Percentiles rank a stretch among this genome's conserved stretches.
These are phyloP conservation scores for Phenganax stokvisi DNA, from an alignment of 92 coral and sea anemone species.

Conservation along the genomic window DNA sequence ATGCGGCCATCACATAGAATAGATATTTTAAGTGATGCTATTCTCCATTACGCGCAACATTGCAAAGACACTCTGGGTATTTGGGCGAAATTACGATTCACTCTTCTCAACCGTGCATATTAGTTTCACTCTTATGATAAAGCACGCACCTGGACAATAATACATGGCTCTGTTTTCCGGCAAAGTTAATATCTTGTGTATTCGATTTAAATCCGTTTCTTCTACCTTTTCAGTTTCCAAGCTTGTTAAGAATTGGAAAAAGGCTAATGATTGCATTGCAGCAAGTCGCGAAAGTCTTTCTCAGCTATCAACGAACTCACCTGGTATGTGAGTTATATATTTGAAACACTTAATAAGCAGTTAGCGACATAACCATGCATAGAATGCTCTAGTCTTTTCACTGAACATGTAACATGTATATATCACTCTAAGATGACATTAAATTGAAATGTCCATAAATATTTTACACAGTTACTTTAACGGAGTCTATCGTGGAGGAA, in stretches of 20 bases:
- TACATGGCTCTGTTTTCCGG: not conserved
- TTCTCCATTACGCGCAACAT: not conserved
- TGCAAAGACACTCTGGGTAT: too few species aligned
- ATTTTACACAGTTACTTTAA: not conserved
- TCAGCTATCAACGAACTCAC: not conserved
- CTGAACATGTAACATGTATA: too few species aligned
- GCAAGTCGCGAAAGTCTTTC: not conserved
- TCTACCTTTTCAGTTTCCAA: not conserved
- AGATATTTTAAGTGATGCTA: not conserved
- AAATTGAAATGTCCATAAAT: too few species aligned
- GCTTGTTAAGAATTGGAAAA: slow-evolving; percentile 4
- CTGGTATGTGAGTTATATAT: too few species aligned
- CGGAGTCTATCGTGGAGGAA: not conserved
- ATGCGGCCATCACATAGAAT: slow-evolving; percentile 3
- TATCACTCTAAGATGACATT: too few species aligned
- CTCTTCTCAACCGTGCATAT: too few species aligned
- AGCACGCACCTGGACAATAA: not conserved
- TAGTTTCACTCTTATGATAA: too few species aligned
- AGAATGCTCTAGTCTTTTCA: too few species aligned
- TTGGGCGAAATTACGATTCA: too few species aligned
- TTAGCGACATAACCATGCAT: too few species aligned
- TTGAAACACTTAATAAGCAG: too few species aligned
- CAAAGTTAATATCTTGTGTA: not conserved
- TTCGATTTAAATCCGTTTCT: too few species aligned
- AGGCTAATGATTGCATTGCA: not conserved